Evolutionary conservation across 2,797 vertebrate genomes (phyloP).

Genomic region (Synanceia verrucosa): DNA sequence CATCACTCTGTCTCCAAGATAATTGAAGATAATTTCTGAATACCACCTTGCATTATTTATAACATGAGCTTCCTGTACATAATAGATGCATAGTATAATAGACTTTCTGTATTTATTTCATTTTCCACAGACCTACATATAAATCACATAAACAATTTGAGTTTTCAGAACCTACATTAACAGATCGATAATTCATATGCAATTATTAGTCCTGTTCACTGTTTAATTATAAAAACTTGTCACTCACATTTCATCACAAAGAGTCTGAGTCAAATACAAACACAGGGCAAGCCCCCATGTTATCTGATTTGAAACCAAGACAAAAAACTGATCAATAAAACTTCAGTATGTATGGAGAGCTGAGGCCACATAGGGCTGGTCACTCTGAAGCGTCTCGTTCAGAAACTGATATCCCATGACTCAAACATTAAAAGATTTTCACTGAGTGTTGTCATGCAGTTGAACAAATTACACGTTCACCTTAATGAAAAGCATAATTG

Average conservation of each 20-base stretch:
- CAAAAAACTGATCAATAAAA: too few species aligned
- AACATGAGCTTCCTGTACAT: slow-evolving; percentile 3
- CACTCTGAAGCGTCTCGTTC: background rate
- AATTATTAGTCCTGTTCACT: slow-evolving; percentile 26
- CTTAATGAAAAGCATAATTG: background rate
- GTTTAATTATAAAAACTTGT: slow-evolving; percentile 54
- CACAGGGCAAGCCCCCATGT: too few species aligned
- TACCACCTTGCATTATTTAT: slow-evolving; percentile 34
- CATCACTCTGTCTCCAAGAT: slow-evolving; percentile 11
- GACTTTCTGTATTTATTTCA: slow-evolving; percentile 15
- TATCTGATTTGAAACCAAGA: too few species aligned
- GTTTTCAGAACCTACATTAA: slow-evolving; percentile 22
- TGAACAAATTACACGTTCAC: slow-evolving; percentile 1
- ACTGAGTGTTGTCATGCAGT: background rate
- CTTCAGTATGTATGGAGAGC: background rate
- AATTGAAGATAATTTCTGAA: slow-evolving; percentile 44
- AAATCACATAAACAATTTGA: slow-evolving; percentile 22
- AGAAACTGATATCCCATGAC: background rate
- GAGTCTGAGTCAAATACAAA: too few species aligned
- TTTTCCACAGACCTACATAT: slow-evolving; percentile 14
- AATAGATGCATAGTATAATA: background rate
- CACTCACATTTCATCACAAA: too few species aligned
- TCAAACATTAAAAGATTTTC: background rate
- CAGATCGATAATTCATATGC: slow-evolving; percentile 38
- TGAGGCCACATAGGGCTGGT: background rate